Evolutionary conservation across 2,113 vertebrate species (phyloP), one percentile per base, ranked within the genome.

Genomic region (Propithecus coquereli): DNA sequence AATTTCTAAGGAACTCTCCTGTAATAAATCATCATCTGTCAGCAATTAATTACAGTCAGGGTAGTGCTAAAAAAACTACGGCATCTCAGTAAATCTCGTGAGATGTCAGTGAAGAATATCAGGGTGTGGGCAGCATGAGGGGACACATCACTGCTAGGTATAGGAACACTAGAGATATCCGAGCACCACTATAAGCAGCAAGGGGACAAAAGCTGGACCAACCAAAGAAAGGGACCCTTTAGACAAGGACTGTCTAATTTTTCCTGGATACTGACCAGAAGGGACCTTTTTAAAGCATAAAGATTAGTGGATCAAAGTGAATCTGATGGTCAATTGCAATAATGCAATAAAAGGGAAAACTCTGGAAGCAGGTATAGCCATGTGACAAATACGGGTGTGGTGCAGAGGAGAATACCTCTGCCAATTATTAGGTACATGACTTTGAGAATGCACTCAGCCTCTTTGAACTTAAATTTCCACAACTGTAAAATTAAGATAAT

Each of bases 21-120:
- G 50, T 13, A 91, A 96, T 94, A 96, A 84, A 95, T 97, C 95
- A 91, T 74, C n/a, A 2, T 34, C 86, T 54, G 86, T 94, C 96
- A 94, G 40, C 16, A 4, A 79, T 87, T 89, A 95, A 96, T 96
- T 91, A 70, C 12, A 65, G 66, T 22, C 57, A 61, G 8, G 8
- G 23, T 16, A 25, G 50, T 25, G 13, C 81, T 22, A 37, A 45
- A 57, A 87, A 63, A 63, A 57, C 40, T 12, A 22, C 9, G 66
- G 40, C 17, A 86, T 88, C 79, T 68, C 93, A 86, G 45, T 89
- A 85, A 47, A 77, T 85, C 88, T 77, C 71, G 12, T 5, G 81
- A 92, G 70, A 70, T 27, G 8, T 90, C 80, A 84, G 37, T 45
- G 80, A 22, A 80, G 81, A 93, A 79, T 34, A 18, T 6, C 5